Evolutionary conservation across 2,888 invertebrate genomes (phyloP).

Genomic region (Pyrochroa serraticornis): DNA sequence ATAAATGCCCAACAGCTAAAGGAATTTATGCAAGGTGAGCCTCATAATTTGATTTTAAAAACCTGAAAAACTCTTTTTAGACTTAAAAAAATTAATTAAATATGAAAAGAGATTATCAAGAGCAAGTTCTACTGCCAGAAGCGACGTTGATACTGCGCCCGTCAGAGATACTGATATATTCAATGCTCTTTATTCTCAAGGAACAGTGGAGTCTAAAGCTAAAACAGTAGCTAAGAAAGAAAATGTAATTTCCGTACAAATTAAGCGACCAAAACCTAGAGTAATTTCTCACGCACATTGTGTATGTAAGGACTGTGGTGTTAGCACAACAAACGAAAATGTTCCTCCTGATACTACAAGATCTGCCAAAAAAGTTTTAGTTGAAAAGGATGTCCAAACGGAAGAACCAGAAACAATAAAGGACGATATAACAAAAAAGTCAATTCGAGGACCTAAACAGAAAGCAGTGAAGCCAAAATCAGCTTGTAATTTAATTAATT

Average conservation of each 20-base stretch:
- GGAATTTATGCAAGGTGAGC: slow-evolving; percentile 77
- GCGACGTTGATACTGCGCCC: not conserved
- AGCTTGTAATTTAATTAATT: not conserved
- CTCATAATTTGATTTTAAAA: slow-evolving; percentile 4
- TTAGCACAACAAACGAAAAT: slow-evolving; percentile 16
- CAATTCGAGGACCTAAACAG: not conserved
- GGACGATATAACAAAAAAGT: not conserved
- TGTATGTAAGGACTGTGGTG: not conserved
- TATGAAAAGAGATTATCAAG: slow-evolving; percentile 57
- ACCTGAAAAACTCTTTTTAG: slow-evolving; percentile 55
- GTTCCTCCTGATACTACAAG: slow-evolving; percentile 19
- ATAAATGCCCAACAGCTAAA: slow-evolving; percentile 76
- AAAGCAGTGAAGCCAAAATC: not conserved
- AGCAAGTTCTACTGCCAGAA: not conserved
- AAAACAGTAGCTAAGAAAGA: slow-evolving; percentile 45
- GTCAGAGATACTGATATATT: slow-evolving; percentile 39
- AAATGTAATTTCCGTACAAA: slow-evolving; percentile 46
- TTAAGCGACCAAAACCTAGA: slow-evolving; percentile 22
- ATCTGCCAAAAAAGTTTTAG: not conserved
- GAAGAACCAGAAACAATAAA: not conserved
- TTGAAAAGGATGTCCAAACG: slow-evolving; percentile 2
- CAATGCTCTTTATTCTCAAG: slow-evolving; percentile 52
- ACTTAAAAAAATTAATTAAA: slow-evolving; percentile 71
- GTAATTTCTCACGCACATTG: not conserved
- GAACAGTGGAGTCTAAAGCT: slow-evolving; percentile 56